Percentiles rank a stretch among this genome's conserved stretches.
phyloP scores from a whole-genome alignment of 2,797 vertebrate species.

The Clarias laeviceps region DNA sequence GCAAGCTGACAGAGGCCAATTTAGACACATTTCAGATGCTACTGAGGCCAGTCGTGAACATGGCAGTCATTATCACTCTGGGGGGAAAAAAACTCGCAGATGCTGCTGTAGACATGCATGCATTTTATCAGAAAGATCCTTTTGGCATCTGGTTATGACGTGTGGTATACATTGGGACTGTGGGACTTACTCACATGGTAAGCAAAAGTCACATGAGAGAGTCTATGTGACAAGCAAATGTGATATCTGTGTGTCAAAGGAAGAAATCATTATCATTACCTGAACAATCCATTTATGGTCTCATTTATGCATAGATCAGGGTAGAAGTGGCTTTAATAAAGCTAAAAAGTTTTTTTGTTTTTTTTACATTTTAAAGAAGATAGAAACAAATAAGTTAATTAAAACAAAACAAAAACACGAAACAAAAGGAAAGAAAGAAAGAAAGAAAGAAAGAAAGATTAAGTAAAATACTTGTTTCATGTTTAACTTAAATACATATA shows the following conservation, averaged over 20 bases:
- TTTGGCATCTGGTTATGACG: not conserved
- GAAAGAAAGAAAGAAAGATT: not conserved
- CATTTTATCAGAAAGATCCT: not conserved
- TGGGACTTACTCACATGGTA: not conserved
- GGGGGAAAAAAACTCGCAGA: not conserved
- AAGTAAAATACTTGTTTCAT: not conserved
- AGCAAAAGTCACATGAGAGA: not conserved
- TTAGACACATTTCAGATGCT: not conserved
- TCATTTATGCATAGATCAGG: not conserved
- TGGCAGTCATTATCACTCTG: conserved; percentile 4
- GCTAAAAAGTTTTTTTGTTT: not conserved
- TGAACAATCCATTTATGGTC: not conserved
- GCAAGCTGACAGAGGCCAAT: not conserved
- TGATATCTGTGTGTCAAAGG: not conserved
- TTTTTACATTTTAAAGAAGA: too few species aligned
- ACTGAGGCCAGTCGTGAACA: conserved; percentile 5
- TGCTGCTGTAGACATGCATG: not conserved
- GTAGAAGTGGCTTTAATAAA: not conserved
- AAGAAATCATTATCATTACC: not conserved
- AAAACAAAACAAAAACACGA: not conserved
- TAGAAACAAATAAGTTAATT: not conserved
- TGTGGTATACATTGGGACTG: not conserved
- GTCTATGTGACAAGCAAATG: not conserved
- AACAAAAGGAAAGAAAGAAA: not conserved
- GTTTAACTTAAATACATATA: not conserved